Evolutionary conservation across 64 coral and sea anemone species (phyloP).

Genomic region (Hydrozoanthus tunicans): DNA sequence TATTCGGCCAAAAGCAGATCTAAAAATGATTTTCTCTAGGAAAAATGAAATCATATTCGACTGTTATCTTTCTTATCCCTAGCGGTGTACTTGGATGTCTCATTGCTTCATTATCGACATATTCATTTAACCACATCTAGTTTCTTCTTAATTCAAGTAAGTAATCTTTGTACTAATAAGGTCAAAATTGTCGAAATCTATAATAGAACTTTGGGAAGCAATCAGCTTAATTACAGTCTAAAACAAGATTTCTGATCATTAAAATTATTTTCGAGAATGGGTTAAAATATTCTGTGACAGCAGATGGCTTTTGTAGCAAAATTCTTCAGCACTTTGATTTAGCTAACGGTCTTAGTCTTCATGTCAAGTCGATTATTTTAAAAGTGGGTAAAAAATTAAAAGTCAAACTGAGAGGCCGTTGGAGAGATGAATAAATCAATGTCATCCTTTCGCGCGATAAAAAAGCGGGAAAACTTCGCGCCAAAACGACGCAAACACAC

Average conservation of each 20-base stretch:
- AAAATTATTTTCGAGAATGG: background rate
- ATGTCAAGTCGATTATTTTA: background rate
- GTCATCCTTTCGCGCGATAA: background rate
- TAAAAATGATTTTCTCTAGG: background rate
- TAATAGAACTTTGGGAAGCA: background rate
- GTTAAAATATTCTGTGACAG: too few species aligned
- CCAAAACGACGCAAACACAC: background rate
- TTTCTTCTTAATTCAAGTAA: background rate
- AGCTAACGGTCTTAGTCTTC: too few species aligned
- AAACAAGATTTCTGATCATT: background rate
- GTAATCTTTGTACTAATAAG: background rate
- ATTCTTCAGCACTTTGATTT: too few species aligned
- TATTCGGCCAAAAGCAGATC: background rate
- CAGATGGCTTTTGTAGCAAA: too few species aligned
- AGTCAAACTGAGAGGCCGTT: background rate
- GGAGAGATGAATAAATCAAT: background rate
- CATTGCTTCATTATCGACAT: background rate
- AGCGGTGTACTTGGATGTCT: too few species aligned
- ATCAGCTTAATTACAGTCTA: background rate
- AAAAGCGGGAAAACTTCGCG: background rate
- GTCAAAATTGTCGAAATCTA: background rate
- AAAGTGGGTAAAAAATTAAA: background rate
- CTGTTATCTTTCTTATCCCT: background rate
- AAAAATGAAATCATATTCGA: background rate
- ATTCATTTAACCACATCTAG: background rate